These are phyloP conservation scores for Pteromalus puparum DNA, from an alignment of 1,140 invertebrate species.

Conservation along the genomic window DNA sequence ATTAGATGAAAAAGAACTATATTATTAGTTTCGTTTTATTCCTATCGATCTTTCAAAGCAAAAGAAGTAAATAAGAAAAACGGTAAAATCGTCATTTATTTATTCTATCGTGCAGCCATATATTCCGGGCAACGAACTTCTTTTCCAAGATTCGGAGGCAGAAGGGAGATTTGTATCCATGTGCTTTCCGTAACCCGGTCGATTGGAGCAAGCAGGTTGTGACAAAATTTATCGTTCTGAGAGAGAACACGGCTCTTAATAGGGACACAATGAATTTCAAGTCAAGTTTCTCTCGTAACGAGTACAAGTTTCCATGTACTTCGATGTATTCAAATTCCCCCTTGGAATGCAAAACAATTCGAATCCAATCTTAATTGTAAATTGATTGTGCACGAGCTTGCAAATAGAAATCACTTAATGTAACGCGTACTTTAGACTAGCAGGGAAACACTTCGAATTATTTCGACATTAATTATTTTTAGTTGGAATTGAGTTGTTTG, in stretches of 20 bases:
- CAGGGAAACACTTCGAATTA: background rate
- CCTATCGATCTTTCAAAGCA: background rate
- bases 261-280: slow-evolving; percentile 52
- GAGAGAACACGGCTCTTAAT: slow-evolving; percentile 31
- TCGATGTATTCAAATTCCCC: slow-evolving; percentile 36
- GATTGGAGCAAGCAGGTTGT: slow-evolving; percentile 37
- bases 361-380: slow-evolving; percentile 46
- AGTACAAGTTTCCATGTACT: slow-evolving; percentile 48
- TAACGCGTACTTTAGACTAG: background rate
- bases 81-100: background rate
- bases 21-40: too few species aligned
- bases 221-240: slow-evolving; percentile 50
- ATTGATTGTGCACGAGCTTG: slow-evolving; percentile 45
- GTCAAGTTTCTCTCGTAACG: slow-evolving; percentile 44
- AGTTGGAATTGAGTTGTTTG: background rate
- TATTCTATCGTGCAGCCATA: background rate
- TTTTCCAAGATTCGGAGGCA: slow-evolving; percentile 11
- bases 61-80: background rate
- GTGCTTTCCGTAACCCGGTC: slow-evolving; percentile 39
- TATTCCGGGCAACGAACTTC: slow-evolving; percentile 2
- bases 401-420: slow-evolving; percentile 41
- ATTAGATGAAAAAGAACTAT: too few species aligned
- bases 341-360: slow-evolving; percentile 45
- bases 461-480: background rate
- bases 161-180: slow-evolving; percentile 37